Evolutionary conservation across 2,113 vertebrate species (phyloP), one percentile per base, ranked within the genome.

Genomic region (Oncorhynchus keta): DNA sequence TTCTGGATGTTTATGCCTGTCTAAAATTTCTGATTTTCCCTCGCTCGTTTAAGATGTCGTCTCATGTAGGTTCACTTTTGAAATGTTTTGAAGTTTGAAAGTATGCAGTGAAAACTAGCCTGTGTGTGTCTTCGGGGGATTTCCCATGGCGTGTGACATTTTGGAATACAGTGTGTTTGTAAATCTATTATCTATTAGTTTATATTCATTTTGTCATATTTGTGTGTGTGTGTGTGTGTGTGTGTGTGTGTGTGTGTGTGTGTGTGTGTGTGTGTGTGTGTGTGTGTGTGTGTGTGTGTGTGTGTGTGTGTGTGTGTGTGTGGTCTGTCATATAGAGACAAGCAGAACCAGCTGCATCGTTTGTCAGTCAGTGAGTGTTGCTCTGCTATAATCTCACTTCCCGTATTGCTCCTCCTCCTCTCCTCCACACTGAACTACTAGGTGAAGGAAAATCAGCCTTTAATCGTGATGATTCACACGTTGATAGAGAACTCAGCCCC

Each of bases 401-500:
- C 95, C 93, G 91, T 97, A 79, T 89, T 69, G 73, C 95, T 97
- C 95, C 95, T 97, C 93, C 93, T 95, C 93, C 94, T 26, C 61
- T 26, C 22, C 24, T 90, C 85, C 92, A 93, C 94, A 96, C 94
- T 95, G 95, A 95, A 96, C 94, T 96, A 97, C 94, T 95, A 98
- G 97, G 97, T 98, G 96, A 98, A 97, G 96, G 96, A 97, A 93
- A 97, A 96, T 96, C 96, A 96, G 90, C 97, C 97, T 94, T 95
- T 97, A 95, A 98, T 97, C 97, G 92, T 92, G 95, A 94, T 96
- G 96, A 96, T 97, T 96, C 97, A 98, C 96, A 95, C 95, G 94
- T 95, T 98, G 97, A 98, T 98, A 96, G 97, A 98, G 96, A 97
- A 97, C 95, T 97, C 96, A 90, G 96, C 97, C 94, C 95, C 96